These are phyloP conservation scores for Ptychoptera albimana DNA, from an alignment of 2,888 invertebrate genomes.

Conservation along the genomic window DNA sequence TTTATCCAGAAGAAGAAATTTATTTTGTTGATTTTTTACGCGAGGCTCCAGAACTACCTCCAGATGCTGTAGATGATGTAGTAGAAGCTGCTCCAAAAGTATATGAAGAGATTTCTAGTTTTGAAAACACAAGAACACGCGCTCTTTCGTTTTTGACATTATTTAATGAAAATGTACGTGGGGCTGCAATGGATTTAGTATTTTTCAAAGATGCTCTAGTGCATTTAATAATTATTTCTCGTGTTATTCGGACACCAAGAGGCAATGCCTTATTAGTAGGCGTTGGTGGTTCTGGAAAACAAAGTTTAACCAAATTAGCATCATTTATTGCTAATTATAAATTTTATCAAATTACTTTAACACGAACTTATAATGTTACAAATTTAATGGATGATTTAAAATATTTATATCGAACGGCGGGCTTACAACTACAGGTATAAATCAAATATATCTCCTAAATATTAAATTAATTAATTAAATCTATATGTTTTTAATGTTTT, in stretches of 20 bases:
- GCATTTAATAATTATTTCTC: constrained; percentile 62
- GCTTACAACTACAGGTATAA: constrained; percentile 37
- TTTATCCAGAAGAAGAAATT: constrained; percentile 40
- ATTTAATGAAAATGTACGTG: constrained; percentile 65
- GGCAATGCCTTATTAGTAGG: constrained; percentile 69
- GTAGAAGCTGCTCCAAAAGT: constrained; percentile 60
- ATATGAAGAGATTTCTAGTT: constrained; percentile 67
- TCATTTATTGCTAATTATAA: constrained; percentile 63
- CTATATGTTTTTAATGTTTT: not conserved
- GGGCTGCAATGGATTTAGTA: constrained; percentile 54
- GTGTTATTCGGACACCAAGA: constrained; percentile 55
- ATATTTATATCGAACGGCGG: constrained; percentile 52
- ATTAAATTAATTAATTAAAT: too few relatives aligned
- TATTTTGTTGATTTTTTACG: constrained; percentile 63
- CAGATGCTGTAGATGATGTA: constrained; percentile 60
- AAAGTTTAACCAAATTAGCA: constrained; percentile 62
- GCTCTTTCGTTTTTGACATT: constrained; percentile 48
- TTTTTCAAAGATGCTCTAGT: constrained; percentile 72
- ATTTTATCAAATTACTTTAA: constrained; percentile 62
- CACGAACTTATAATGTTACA: constrained; percentile 53
- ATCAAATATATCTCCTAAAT: too few relatives aligned
- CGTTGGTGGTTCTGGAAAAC: constrained; percentile 75
- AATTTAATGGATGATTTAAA: constrained; percentile 74
- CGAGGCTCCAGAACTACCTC: constrained; percentile 58
- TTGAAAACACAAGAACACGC: constrained; percentile 41